phyloP scores from a whole-genome alignment of 2,888 invertebrate genomes.

The Heteropelma amictum region DNA sequence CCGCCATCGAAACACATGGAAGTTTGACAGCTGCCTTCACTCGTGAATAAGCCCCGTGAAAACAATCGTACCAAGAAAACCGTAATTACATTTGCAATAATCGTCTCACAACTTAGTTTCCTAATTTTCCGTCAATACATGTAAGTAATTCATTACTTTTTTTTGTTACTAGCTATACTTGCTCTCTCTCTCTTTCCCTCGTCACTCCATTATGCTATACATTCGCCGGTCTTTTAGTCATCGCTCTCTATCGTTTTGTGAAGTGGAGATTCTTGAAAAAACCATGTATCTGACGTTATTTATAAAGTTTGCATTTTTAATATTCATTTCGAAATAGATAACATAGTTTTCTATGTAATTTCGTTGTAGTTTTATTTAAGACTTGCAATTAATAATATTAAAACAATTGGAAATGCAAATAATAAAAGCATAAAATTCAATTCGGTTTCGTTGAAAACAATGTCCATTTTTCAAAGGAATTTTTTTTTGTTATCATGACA shows the following conservation, averaged over 20 bases:
- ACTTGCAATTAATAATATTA: too few relatives aligned
- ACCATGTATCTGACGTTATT: too few relatives aligned
- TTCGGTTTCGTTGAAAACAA: too few relatives aligned
- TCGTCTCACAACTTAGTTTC: constrained; percentile 60
- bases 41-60: constrained; percentile 26
- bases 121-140: constrained; percentile 68
- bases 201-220: neutral
- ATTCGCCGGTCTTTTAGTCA: neutral
- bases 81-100: constrained; percentile 56
- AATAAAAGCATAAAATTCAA: too few relatives aligned
- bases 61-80: constrained; percentile 47
- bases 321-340: too few relatives aligned
- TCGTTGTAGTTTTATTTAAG: too few relatives aligned
- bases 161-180: constrained; percentile 18
- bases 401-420: too few relatives aligned
- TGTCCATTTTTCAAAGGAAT: too few relatives aligned
- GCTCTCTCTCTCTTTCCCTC: constrained; percentile 9
- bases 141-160: constrained; percentile 69
- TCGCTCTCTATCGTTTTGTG: constrained; percentile 15
- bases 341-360: too few relatives aligned
- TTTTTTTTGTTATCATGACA: too few relatives aligned
- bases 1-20: constrained; percentile 89
- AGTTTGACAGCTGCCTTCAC: constrained; percentile 81
- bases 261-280: too few relatives aligned
- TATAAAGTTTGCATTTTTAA: constrained; percentile 17